Evolutionary conservation across 2,797 vertebrate species (phyloP), one percentile per base, ranked within the genome.

Genomic region (Trachurus trachurus): DNA sequence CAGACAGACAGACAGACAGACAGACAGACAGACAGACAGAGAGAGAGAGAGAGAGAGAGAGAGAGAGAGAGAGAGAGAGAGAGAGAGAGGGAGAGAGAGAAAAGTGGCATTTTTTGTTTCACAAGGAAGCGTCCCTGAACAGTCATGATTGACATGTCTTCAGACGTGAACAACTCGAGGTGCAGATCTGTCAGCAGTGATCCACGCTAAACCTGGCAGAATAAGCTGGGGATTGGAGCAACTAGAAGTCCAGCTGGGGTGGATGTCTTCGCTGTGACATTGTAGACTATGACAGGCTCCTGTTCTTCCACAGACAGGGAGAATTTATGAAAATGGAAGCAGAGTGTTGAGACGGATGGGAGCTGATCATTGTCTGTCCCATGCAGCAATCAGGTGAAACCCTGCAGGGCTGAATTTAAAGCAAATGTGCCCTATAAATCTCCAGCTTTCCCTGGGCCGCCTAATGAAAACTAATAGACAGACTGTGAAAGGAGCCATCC

Each of bases 391-490:
- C 94, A 93, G 89, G 87, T 88, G 78, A 85, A 94, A 92, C 87
- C 94, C 94, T 88, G 87, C 85, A 87, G 92, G 94, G 91, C 83
- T 86, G 93, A 94, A 92, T 92, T 92, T 90, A 91, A 95, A 93
- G 88, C 90, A 94, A 95, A 95, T 91, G 92, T 90, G 85, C 80
- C 82, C 93, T 82, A 95, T 96, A 94, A 94, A 96, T 95, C 95
- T 94, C 84, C 76, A 81, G 88, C 82, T 89, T 92, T 93, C 85
- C 74, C 80, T 79, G 85, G 76, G 79, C 88, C 10, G 74, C 90
- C 93, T 95, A 94, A 95, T 95, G 95, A 94, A 95, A 95, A 94
- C 94, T 93, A 96, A 95, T 94, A 92, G 93, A 92, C 89, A 88
- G 88, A 79, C 87, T 69, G 89, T 93, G 92, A 90, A 89, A 86